Conservation (phyloP, 2,888 invertebrate species). For the Myopa tessellatipennis region DNA sequence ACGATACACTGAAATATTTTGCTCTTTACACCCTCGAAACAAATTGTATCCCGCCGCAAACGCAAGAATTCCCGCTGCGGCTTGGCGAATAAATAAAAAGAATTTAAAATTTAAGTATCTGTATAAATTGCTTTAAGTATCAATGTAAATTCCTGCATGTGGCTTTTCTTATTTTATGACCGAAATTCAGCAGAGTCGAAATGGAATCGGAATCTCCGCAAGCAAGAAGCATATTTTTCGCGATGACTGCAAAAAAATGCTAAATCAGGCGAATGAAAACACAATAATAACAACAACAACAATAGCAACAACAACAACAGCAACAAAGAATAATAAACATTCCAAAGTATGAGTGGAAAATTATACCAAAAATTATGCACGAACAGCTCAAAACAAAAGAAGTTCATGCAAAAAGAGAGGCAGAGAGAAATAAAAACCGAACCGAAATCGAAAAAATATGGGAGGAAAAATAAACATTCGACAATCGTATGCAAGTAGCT, state of each 20-base stretch:
- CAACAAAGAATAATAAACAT: slow-evolving; percentile 29
- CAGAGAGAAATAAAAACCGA: not conserved
- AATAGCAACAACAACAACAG: slow-evolving; percentile 22
- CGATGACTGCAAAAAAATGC: slow-evolving; percentile 6
- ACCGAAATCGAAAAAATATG: not conserved
- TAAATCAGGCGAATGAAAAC: not conserved
- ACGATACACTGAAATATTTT: not conserved
- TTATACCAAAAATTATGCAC: slow-evolving; percentile 28
- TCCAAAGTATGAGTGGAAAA: slow-evolving; percentile 26
- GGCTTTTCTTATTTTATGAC: slow-evolving; percentile 12
- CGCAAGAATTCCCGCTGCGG: not conserved
- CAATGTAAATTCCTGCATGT: slow-evolving; percentile 18
- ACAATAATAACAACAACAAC: slow-evolving; percentile 15
- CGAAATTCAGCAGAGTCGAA: slow-evolving; percentile 9
- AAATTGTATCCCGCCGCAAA: not conserved
- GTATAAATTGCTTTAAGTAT: slow-evolving; percentile 16
- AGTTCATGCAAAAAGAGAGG: slow-evolving; percentile 6
- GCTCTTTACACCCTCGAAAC: not conserved
- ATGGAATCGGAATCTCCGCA: slow-evolving; percentile 3
- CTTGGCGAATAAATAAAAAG: too few relatives aligned
- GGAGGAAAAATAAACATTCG: slow-evolving; percentile 43
- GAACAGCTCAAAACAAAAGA: slow-evolving; percentile 18
- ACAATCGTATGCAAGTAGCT: slow-evolving; percentile 32
- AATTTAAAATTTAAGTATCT: not conserved
- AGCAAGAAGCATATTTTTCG: slow-evolving; percentile 6